Conservation (phyloP, 2,797 vertebrate genomes). For the Scolopax rusticola region DNA sequence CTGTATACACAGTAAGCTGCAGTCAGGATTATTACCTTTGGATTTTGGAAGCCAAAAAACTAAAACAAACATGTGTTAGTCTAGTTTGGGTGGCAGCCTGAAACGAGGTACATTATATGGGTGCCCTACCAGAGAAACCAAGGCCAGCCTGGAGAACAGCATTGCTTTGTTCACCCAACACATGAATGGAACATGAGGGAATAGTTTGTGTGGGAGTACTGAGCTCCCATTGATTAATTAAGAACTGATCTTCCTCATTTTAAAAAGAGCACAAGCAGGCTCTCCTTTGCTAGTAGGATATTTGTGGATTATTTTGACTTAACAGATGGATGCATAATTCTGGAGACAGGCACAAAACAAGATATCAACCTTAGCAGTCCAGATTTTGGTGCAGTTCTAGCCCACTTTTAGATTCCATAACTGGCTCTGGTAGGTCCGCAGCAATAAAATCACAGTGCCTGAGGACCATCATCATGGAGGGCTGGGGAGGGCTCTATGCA, state of each 20-base stretch:
- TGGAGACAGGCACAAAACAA: background rate
- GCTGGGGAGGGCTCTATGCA: accelerated
- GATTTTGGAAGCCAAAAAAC: background rate
- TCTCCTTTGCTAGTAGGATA: background rate
- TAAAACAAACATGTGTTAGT: background rate
- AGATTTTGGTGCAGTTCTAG: background rate
- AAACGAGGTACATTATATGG: background rate
- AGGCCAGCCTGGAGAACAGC: background rate
- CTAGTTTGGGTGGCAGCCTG: background rate
- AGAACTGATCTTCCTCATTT: background rate
- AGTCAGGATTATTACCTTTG: background rate
- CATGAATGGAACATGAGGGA: background rate
- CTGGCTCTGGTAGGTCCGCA: background rate
- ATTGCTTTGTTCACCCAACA: background rate
- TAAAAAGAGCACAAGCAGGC: background rate
- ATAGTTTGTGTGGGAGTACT: background rate
- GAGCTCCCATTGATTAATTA: background rate
- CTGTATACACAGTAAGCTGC: background rate
- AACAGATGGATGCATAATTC: background rate
- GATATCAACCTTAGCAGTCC: background rate
- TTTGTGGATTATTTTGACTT: conserved; percentile 2
- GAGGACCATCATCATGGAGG: background rate
- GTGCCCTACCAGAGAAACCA: background rate
- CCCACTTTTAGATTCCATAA: background rate
- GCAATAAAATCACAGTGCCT: background rate